These are phyloP conservation scores for Cosmia pyralina DNA, from an alignment of 2,888 invertebrate genomes.

Conservation along the genomic window DNA sequence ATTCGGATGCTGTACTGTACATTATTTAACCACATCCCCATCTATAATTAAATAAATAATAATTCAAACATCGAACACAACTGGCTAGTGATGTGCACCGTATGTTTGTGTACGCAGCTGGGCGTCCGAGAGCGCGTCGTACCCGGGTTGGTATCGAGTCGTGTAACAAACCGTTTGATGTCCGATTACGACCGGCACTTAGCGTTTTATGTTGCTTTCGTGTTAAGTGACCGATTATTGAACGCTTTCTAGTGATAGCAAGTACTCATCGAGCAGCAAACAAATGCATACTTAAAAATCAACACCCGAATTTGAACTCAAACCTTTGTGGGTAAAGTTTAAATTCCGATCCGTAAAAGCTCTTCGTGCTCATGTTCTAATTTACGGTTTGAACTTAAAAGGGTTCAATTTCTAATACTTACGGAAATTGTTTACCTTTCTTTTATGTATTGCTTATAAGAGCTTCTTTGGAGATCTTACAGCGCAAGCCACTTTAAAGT, in stretches of 20 bases:
- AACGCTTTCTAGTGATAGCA: constrained; percentile 72
- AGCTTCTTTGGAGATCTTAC: constrained; percentile 25
- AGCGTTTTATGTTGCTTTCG: constrained; percentile 75
- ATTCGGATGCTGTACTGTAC: constrained; percentile 34
- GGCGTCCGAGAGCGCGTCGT: constrained; percentile 59
- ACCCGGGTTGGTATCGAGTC: constrained; percentile 68
- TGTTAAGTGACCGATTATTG: constrained; percentile 80
- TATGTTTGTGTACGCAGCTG: constrained; percentile 81
- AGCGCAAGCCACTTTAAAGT: constrained; percentile 10
- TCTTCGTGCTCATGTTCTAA: constrained; percentile 42
- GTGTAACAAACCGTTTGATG: constrained; percentile 78
- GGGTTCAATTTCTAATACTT: constrained; percentile 42
- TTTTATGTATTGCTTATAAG: constrained; percentile 42
- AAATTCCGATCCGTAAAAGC: constrained; percentile 12
- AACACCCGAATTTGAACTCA: constrained; percentile 43
- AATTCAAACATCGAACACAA: constrained; percentile 63
- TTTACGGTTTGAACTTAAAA: constrained; percentile 49
- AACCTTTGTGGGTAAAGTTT: constrained; percentile 38
- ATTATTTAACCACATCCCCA: constrained; percentile 53
- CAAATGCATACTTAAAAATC: constrained; percentile 54
- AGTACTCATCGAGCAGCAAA: constrained; percentile 59
- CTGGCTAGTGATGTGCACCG: constrained; percentile 71
- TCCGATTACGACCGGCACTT: constrained; percentile 78
- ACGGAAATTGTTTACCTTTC: constrained; percentile 54
- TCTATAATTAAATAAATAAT: constrained; percentile 61